Evolutionary conservation across 2,113 vertebrate genomes (phyloP).

Genomic region (Centrocercus urophasianus): DNA sequence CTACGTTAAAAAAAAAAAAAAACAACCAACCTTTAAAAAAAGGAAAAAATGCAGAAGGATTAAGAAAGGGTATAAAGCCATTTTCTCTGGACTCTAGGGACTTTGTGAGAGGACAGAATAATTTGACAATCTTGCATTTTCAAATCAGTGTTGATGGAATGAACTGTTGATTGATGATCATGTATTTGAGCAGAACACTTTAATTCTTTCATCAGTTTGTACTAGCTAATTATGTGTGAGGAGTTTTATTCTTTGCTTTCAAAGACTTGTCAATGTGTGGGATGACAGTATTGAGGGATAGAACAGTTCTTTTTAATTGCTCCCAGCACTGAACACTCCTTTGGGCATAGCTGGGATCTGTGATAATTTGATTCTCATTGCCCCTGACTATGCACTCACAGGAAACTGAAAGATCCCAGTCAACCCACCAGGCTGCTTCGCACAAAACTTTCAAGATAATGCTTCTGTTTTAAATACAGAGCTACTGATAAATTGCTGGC

Average conservation of each 20-base stretch:
- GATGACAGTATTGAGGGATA: conserved; percentile 45
- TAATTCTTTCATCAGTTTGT: conserved; percentile 66
- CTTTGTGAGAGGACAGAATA: neutral
- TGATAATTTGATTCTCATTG: conserved; percentile 33
- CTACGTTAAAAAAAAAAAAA: neutral
- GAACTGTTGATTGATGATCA: conserved; percentile 44
- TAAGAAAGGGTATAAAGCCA: neutral
- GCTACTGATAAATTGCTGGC: neutral
- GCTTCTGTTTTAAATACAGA: neutral
- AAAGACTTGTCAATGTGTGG: conserved; percentile 63
- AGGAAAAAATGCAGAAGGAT: neutral
- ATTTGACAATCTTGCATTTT: conserved; percentile 36
- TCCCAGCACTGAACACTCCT: conserved; percentile 22
- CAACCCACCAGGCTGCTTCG: neutral
- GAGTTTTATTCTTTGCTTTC: conserved; percentile 70
- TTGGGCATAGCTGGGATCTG: conserved; percentile 9
- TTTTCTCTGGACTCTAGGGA: neutral
- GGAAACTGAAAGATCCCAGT: neutral
- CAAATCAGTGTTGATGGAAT: conserved; percentile 19
- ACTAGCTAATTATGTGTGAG: conserved; percentile 66
- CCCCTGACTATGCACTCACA: neutral
- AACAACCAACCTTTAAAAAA: too few species aligned
- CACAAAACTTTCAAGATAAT: neutral
- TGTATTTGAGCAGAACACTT: conserved; percentile 51
- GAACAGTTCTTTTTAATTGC: conserved; percentile 59